Conservation (phyloP, 1,140 invertebrate genomes). For the Leptopilina clavipes region DNA sequence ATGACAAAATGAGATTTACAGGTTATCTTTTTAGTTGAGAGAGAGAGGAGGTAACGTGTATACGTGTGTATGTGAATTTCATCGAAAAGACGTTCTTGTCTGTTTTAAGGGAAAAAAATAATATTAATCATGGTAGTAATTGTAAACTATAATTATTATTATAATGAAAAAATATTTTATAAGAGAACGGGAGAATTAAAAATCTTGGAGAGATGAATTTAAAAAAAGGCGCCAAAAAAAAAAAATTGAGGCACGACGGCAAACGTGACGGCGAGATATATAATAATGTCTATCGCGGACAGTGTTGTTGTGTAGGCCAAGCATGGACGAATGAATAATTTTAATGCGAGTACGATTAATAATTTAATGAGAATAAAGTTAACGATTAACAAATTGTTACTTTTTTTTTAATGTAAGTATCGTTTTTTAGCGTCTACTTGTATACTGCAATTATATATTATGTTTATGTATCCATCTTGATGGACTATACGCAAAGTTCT, state of each 20-base stretch:
- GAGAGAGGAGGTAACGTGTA: not conserved
- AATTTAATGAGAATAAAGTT: conserved; percentile 19
- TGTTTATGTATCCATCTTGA: not conserved
- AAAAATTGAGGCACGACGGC: not conserved
- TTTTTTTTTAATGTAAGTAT: conserved; percentile 23
- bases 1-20: conserved; percentile 39
- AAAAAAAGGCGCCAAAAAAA: not conserved
- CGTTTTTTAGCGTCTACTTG: not conserved
- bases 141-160: conserved; percentile 59
- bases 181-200: conserved; percentile 59
- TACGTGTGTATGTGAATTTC: not conserved
- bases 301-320: conserved; percentile 24
- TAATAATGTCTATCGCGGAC: not conserved
- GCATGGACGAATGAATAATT: conserved; percentile 22
- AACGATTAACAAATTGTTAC: conserved; percentile 13
- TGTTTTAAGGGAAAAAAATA: conserved; percentile 54
- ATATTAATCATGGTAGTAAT: conserved; percentile 54
- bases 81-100: conserved; percentile 48
- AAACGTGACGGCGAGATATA: not conserved
- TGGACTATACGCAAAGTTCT: not conserved
- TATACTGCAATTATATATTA: conserved; percentile 2
- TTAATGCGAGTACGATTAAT: conserved; percentile 29
- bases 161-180: conserved; percentile 63
- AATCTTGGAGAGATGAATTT: conserved; percentile 5
- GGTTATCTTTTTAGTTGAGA: conserved; percentile 45